phyloP scores from a whole-genome alignment of 2,888 invertebrate species.

The Leucophenga montana region DNA sequence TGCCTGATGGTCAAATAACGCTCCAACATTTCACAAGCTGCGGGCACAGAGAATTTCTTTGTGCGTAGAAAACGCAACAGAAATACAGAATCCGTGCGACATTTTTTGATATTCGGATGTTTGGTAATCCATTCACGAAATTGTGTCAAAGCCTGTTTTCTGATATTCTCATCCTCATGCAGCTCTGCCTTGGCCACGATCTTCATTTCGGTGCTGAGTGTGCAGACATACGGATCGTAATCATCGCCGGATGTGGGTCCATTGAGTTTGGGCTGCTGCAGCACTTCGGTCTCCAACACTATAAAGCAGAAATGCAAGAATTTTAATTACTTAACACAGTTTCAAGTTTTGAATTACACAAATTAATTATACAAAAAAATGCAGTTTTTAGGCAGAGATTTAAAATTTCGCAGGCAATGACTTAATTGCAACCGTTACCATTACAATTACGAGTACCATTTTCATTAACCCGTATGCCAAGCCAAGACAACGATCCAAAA shows the following conservation, averaged over 20 bases:
- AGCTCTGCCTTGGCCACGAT: slow-evolving; percentile 82
- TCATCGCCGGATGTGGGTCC: slow-evolving; percentile 68
- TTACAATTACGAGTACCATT: no score
- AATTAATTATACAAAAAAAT: slow-evolving; percentile 23
- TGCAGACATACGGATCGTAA: slow-evolving; percentile 71
- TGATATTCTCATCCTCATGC: slow-evolving; percentile 83
- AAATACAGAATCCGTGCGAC: slow-evolving; percentile 88
- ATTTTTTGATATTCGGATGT: slow-evolving; percentile 86
- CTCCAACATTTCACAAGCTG: slow-evolving; percentile 90
- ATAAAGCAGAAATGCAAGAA: slow-evolving; percentile 34
- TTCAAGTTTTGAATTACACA: slow-evolving; percentile 2
- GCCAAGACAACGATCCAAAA: background rate
- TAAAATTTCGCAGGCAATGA: background rate
- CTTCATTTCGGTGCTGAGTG: slow-evolving; percentile 73
- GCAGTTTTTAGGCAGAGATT: slow-evolving; percentile 9
- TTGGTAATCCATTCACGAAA: slow-evolving; percentile 88
- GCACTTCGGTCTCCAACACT: slow-evolving; percentile 73
- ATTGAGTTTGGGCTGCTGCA: slow-evolving; percentile 64
- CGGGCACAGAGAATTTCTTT: slow-evolving; percentile 89
- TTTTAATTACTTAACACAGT: slow-evolving; percentile 5
- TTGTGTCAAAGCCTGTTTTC: slow-evolving; percentile 83
- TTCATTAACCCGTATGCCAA: background rate
- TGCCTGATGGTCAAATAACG: slow-evolving; percentile 89
- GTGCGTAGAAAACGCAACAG: slow-evolving; percentile 88
- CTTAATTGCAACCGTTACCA: background rate